Evolutionary conservation across 92 coral and sea anemone genomes (phyloP).

Genomic region (Phenganax marumi): DNA sequence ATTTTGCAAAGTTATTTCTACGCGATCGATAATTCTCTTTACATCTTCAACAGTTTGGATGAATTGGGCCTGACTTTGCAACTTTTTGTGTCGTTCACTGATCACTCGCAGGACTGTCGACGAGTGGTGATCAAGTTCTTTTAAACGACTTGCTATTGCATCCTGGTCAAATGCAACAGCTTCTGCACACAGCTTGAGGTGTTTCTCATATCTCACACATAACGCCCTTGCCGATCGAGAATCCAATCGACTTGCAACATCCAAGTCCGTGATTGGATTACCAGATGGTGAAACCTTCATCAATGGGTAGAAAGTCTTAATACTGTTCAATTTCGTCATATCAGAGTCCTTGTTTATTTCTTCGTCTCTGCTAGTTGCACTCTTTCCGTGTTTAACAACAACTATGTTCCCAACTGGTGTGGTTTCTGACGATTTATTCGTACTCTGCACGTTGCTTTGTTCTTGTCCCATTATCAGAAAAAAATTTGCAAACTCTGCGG

Average conservation of each 20-base stretch:
- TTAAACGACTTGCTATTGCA: constrained; percentile 72
- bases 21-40: constrained; percentile 66
- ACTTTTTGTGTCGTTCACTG: constrained; percentile 65
- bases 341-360: constrained; percentile 67
- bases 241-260: constrained; percentile 69
- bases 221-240: constrained; percentile 57
- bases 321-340: constrained; percentile 54
- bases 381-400: constrained; percentile 76
- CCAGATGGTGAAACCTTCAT: constrained; percentile 71
- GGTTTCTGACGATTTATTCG: constrained; percentile 45
- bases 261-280: constrained; percentile 64
- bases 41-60: constrained; percentile 82
- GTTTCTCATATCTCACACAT: constrained; percentile 72
- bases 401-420: constrained; percentile 79
- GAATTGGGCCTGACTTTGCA: constrained; percentile 65
- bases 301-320: constrained; percentile 69
- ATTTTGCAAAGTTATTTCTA: constrained; percentile 76
- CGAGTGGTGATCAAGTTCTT: constrained; percentile 76
- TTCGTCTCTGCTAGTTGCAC: constrained; percentile 31
- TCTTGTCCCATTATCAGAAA: constrained; percentile 84
- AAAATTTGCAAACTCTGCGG: not conserved
- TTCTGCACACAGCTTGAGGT: constrained; percentile 86
- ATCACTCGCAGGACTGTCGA: constrained; percentile 66
- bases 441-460: constrained; percentile 67
- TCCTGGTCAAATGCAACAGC: constrained; percentile 96